phyloP scores from a whole-genome alignment of 2,113 vertebrate species.

The Elephas maximus region DNA sequence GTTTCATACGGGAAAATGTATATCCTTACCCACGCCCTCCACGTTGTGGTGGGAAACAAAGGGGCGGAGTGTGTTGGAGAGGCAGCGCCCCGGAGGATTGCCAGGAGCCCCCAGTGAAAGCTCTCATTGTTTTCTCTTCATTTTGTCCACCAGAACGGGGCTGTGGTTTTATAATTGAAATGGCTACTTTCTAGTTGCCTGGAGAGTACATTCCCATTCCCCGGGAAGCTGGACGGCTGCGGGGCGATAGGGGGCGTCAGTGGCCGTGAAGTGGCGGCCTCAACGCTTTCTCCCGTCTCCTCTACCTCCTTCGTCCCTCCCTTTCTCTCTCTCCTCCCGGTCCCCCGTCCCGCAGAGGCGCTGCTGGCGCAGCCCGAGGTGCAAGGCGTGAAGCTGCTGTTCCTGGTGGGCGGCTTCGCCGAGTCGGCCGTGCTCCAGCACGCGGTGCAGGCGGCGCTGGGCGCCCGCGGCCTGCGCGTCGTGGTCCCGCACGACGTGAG shows the following conservation, averaged over 20 bases:
- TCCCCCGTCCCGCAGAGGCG: slow-evolving; percentile 86
- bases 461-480: slow-evolving; percentile 91
- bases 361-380: slow-evolving; percentile 94
- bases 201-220: neutral
- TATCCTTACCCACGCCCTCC: neutral
- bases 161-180: neutral
- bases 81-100: neutral
- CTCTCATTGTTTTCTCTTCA: neutral
- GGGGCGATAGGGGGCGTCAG: neutral
- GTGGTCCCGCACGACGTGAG: slow-evolving; percentile 97
- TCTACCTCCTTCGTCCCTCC: accelerated
- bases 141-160: neutral
- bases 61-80: neutral
- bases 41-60: too few species aligned
- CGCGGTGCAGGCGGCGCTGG: slow-evolving; percentile 92
- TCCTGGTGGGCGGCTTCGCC: slow-evolving; percentile 97
- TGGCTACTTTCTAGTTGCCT: neutral
- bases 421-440: slow-evolving; percentile 96
- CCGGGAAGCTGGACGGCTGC: neutral
- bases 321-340: neutral
- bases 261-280: neutral
- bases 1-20: neutral
- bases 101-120: neutral
- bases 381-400: slow-evolving; percentile 94
- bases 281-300: neutral